Percentiles rank a stretch among this genome's conserved stretches.
phyloP scores from a whole-genome alignment of 2,797 vertebrate species.

The Coracias cyanogaster region DNA sequence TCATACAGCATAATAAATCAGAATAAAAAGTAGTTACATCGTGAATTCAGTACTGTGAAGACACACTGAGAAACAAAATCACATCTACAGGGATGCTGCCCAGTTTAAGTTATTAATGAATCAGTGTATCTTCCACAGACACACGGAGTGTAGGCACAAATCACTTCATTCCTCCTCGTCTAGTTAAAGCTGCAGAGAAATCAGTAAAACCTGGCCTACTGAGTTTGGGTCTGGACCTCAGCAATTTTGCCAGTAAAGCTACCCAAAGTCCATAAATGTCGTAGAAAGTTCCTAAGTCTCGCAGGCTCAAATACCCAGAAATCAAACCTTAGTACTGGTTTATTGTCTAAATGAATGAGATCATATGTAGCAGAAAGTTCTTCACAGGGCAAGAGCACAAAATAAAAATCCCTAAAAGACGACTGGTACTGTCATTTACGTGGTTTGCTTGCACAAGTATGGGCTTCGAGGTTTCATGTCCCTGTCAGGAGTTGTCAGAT shows the following conservation, averaged over 20 bases:
- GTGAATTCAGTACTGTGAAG: background rate
- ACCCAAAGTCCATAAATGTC: background rate
- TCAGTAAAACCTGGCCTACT: background rate
- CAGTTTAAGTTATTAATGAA: background rate
- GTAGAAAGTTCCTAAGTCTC: background rate
- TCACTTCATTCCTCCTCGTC: background rate
- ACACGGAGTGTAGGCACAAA: fast-evolving
- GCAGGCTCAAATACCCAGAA: background rate
- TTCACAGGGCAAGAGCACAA: background rate
- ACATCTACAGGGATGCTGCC: background rate
- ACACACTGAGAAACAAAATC: background rate
- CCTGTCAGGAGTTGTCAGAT: background rate
- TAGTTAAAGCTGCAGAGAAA: background rate
- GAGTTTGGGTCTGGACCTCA: background rate
- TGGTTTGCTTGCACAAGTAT: background rate
- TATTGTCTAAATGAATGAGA: background rate
- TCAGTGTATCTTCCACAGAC: background rate
- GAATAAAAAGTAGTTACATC: background rate
- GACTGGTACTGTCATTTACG: background rate
- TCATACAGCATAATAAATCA: background rate
- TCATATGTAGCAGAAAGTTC: background rate
- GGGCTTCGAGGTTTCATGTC: background rate
- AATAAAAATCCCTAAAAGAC: background rate
- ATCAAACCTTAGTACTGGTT: background rate
- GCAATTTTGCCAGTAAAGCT: background rate